Percentiles rank a stretch among this genome's conserved stretches.
Conservation (phyloP, 53 echinoderm and acorn worm species). For the Mesocentrotus franciscanus region DNA sequence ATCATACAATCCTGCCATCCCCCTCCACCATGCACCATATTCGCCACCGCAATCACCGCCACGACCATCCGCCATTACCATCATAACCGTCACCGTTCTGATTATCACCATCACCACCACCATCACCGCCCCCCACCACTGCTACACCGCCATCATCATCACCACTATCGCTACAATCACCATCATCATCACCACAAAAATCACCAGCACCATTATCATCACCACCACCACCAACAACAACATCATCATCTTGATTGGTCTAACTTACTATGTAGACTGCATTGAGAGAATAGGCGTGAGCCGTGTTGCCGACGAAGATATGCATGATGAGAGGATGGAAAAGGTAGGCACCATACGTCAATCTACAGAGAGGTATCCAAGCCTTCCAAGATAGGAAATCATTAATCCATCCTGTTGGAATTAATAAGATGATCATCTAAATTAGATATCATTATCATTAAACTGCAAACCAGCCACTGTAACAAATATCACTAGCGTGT, state of each 20-base stretch:
- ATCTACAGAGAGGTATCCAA: conserved; percentile 83
- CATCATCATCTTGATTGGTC: background rate
- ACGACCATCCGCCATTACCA: background rate
- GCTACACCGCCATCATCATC: background rate
- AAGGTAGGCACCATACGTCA: conserved; percentile 86
- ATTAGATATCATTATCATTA: background rate
- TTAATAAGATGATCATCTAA: background rate
- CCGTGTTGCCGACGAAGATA: conserved; percentile 57
- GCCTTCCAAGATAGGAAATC: conserved; percentile 77
- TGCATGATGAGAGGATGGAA: conserved; percentile 85
- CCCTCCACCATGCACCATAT: too few relatives aligned
- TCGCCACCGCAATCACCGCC: background rate
- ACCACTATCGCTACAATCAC: background rate
- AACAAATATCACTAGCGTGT: too few relatives aligned
- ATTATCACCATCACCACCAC: background rate
- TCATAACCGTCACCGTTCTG: background rate
- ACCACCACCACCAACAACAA: background rate
- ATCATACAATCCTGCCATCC: background rate
- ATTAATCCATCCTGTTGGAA: conserved; percentile 82
- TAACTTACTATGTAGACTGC: conserved; percentile 53
- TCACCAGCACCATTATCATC: background rate
- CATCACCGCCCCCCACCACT: background rate
- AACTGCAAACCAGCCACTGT: too few relatives aligned
- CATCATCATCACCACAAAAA: background rate
- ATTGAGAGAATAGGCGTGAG: background rate